A percentile compares a stretch with the other conserved stretches of the same genome.
Conservation (phyloP, 2,797 vertebrate genomes). For the Platyrinchus mystaceus region DNA sequence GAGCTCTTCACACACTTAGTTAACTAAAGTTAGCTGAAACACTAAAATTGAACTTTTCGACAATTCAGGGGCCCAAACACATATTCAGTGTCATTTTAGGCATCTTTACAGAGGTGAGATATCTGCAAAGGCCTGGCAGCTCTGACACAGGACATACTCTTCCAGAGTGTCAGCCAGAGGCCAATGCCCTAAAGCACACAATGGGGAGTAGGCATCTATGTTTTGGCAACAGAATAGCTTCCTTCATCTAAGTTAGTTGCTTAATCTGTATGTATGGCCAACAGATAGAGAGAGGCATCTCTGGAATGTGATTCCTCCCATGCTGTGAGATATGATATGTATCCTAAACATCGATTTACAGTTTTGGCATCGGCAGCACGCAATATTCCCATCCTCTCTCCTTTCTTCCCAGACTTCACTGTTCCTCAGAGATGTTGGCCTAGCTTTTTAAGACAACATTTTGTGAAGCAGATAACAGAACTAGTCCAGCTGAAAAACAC, state of each 20-base stretch:
- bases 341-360: background rate
- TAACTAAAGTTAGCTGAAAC: background rate
- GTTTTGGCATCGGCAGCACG: background rate
- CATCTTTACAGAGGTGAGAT: background rate
- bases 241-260: background rate
- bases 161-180: background rate
- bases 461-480: background rate
- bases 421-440: background rate
- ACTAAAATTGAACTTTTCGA: background rate
- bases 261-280: background rate
- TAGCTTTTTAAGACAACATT: background rate
- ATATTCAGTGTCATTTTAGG: background rate
- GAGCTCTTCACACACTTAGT: background rate
- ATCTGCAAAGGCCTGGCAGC: background rate
- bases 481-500: background rate
- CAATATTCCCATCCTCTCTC: background rate
- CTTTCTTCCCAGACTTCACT: background rate
- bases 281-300: background rate
- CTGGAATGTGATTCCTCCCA: background rate
- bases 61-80: background rate
- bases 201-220: background rate
- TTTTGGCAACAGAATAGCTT: background rate
- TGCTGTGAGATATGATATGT: accelerated
- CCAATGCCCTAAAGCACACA: background rate
- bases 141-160: background rate